A percentile compares a stretch with the other conserved stretches of the same genome.
These are phyloP conservation scores for Chironomus striatipennis DNA, from an alignment of 1,140 invertebrate genomes.

Conservation along the genomic window DNA sequence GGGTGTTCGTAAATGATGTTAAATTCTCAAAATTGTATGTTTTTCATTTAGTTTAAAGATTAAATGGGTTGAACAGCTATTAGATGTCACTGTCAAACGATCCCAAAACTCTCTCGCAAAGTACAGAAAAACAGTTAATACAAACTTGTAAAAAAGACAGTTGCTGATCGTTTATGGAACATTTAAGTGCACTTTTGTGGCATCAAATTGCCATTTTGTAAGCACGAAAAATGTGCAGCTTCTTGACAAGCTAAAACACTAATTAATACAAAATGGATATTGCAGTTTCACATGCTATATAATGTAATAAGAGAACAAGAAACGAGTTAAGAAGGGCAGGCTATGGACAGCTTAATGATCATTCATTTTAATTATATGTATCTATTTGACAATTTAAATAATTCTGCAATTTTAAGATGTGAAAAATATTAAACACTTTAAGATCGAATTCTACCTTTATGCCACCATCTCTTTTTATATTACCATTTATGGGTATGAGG, in stretches of 20 bases:
- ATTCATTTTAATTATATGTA: too few species aligned
- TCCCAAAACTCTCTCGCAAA: too few species aligned
- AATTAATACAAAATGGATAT: slow-evolving; percentile 9
- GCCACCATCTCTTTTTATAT: too few species aligned
- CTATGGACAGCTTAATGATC: too few species aligned
- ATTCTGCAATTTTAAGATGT: neutral
- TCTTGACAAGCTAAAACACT: slow-evolving; percentile 4
- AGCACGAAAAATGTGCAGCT: neutral
- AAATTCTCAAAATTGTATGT: too few species aligned
- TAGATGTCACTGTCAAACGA: too few species aligned
- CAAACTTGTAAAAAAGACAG: neutral
- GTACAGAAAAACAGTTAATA: too few species aligned
- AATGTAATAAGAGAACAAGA: too few species aligned
- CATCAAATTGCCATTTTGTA: neutral
- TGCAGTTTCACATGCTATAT: neutral
- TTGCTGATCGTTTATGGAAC: slow-evolving; percentile 4
- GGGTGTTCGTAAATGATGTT: too few species aligned
- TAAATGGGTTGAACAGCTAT: too few species aligned
- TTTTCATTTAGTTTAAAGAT: too few species aligned
- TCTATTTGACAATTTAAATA: too few species aligned
- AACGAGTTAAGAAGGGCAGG: neutral
- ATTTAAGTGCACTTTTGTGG: neutral
- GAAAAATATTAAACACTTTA: neutral
- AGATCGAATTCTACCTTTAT: neutral
- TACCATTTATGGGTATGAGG: neutral